These are phyloP conservation scores for Volucella inflata DNA, from an alignment of 2,888 invertebrate species.

Conservation along the genomic window DNA sequence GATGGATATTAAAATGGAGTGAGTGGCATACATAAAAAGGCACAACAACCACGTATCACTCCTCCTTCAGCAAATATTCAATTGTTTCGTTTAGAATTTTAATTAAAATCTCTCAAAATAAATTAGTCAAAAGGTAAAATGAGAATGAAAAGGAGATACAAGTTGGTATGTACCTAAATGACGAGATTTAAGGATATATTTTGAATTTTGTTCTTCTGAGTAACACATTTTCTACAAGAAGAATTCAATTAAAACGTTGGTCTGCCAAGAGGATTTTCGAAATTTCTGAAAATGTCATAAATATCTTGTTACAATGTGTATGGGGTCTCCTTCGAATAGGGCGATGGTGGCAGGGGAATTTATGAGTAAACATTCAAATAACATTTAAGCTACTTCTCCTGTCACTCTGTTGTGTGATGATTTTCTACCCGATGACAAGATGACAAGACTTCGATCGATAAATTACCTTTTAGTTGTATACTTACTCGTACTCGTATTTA, in stretches of 20 bases:
- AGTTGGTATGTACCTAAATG: too few relatives aligned
- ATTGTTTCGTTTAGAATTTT: conserved; percentile 34
- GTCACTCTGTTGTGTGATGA: too few relatives aligned
- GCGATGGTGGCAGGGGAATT: neutral
- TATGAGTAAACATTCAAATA: neutral
- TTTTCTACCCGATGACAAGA: too few relatives aligned
- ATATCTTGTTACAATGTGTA: neutral
- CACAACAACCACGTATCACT: too few relatives aligned
- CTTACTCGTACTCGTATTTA: too few relatives aligned
- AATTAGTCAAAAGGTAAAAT: conserved; percentile 5
- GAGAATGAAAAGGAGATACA: neutral
- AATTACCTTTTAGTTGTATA: too few relatives aligned
- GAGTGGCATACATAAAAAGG: too few relatives aligned
- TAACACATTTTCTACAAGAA: neutral
- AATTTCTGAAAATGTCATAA: neutral
- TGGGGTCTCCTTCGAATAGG: neutral
- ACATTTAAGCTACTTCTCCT: neutral
- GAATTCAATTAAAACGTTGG: neutral
- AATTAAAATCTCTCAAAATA: conserved; percentile 33
- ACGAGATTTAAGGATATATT: neutral
- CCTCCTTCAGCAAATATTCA: neutral
- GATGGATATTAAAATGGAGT: too few relatives aligned
- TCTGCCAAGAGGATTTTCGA: neutral
- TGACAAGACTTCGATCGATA: too few relatives aligned
- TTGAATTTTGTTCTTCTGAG: neutral